Percentiles rank a stretch among this genome's conserved stretches.
phyloP scores from a whole-genome alignment of 2,888 invertebrate species.

The Phengaris alcon region DNA sequence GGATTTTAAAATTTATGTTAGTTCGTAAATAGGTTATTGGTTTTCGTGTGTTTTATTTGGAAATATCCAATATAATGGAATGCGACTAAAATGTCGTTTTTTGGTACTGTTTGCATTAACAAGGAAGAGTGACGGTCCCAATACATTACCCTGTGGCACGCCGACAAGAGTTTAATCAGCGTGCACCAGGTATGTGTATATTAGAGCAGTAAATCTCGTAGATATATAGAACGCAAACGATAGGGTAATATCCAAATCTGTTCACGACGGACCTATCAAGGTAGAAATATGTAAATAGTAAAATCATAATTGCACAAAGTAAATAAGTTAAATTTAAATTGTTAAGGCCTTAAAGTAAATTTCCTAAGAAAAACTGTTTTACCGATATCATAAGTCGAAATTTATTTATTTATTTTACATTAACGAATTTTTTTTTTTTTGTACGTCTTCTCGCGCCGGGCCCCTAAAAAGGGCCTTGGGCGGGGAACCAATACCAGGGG shows the following conservation, averaged over 20 bases:
- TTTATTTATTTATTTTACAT: no score
- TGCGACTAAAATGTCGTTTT: background rate
- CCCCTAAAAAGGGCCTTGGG: no score
- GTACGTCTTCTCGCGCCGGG: no score
- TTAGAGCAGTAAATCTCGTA: conserved; percentile 12
- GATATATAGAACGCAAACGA: background rate
- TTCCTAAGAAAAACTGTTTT: no score
- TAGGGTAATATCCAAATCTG: background rate
- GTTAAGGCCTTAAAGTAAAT: no score
- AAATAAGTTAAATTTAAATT: no score
- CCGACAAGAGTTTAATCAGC: conserved; percentile 15
- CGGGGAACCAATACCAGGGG: no score
- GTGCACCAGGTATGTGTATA: conserved; percentile 15
- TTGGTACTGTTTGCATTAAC: background rate
- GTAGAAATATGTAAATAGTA: no score
- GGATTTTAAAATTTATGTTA: conserved; percentile 16
- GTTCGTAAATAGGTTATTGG: background rate
- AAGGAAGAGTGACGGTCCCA: background rate
- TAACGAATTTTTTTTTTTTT: no score
- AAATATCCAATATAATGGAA: background rate
- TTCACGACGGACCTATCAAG: no score
- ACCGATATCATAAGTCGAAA: no score
- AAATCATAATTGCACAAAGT: no score
- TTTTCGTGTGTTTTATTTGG: background rate
- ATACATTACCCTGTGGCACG: conserved; percentile 6